Conservation (phyloP, 2,797 vertebrate species). For the Schizothorax lantsangensis region DNA sequence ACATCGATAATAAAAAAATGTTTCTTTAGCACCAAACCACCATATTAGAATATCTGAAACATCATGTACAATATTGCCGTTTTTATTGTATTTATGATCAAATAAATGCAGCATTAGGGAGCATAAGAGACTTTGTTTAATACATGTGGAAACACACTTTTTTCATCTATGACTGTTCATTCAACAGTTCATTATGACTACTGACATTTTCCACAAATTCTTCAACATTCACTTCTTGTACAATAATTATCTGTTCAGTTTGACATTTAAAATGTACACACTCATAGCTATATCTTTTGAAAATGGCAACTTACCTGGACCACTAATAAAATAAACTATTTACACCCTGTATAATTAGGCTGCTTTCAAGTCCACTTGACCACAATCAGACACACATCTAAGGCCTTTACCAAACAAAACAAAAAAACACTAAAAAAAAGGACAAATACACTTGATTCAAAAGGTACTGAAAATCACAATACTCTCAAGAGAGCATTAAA, state of each 20-base stretch:
- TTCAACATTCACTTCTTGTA: not conserved
- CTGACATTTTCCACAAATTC: not conserved
- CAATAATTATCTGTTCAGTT: not conserved
- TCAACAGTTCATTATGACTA: too few relatives aligned
- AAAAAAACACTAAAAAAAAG: not conserved
- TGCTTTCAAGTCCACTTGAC: too few relatives aligned
- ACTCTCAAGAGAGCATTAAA: not conserved
- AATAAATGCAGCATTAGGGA: not conserved
- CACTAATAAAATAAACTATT: not conserved
- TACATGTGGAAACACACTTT: too few relatives aligned
- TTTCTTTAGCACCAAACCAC: too few relatives aligned
- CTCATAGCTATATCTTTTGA: not conserved
- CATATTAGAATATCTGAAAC: not conserved
- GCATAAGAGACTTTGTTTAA: not conserved
- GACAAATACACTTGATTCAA: not conserved
- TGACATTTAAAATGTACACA: not conserved
- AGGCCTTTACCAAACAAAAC: not conserved
- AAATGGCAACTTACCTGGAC: not conserved
- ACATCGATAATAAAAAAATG: not conserved
- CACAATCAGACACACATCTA: too few relatives aligned
- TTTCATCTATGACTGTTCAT: too few relatives aligned
- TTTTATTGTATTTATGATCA: not conserved
- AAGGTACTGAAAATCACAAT: not conserved
- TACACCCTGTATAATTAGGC: not conserved
- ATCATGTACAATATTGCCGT: not conserved